Percentiles rank a stretch among this genome's conserved stretches.
Conservation (phyloP, 2,113 vertebrate species). For the Amphiprion ocellaris region DNA sequence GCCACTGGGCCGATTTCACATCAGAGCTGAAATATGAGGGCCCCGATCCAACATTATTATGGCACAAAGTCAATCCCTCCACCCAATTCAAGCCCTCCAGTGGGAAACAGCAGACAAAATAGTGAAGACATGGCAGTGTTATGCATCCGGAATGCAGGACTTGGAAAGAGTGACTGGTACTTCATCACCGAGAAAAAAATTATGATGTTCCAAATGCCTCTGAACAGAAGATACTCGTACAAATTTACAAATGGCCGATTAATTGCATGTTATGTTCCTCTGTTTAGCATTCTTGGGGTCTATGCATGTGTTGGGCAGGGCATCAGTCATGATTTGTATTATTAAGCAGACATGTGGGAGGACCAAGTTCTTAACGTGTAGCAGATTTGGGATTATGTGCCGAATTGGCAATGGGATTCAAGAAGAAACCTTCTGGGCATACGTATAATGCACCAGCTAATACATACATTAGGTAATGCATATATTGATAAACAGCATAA, state of each 20-base stretch:
- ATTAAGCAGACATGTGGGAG: conserved; percentile 56
- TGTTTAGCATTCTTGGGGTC: conserved; percentile 56
- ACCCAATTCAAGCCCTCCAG: conserved; percentile 55
- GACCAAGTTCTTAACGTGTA: conserved; percentile 41
- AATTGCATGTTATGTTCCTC: conserved; percentile 48
- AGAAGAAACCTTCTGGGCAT: conserved; percentile 29
- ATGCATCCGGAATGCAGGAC: conserved; percentile 29
- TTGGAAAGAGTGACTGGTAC: conserved; percentile 27
- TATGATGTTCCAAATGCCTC: conserved; percentile 36
- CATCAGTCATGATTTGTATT: conserved; percentile 65
- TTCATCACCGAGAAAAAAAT: conserved; percentile 45
- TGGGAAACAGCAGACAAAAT: conserved; percentile 54
- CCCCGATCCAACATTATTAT: conserved; percentile 58
- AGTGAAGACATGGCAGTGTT: conserved; percentile 53
- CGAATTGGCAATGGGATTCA: conserved; percentile 39
- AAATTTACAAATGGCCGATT: conserved; percentile 54
- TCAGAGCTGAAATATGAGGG: conserved; percentile 72
- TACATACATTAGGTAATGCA: conserved; percentile 21
- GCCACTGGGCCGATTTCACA: conserved; percentile 65
- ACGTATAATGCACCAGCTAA: conserved; percentile 13
- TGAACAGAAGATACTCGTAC: conserved; percentile 47
- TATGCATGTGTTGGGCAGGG: conserved; percentile 37
- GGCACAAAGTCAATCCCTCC: conserved; percentile 60
- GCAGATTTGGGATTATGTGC: conserved; percentile 49
- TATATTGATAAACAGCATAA: conserved; percentile 37